Percentiles rank a stretch among this genome's conserved stretches.
Evolutionary conservation across 1,140 invertebrate genomes (phyloP).

Genomic region (Laodelphax striatellus): DNA sequence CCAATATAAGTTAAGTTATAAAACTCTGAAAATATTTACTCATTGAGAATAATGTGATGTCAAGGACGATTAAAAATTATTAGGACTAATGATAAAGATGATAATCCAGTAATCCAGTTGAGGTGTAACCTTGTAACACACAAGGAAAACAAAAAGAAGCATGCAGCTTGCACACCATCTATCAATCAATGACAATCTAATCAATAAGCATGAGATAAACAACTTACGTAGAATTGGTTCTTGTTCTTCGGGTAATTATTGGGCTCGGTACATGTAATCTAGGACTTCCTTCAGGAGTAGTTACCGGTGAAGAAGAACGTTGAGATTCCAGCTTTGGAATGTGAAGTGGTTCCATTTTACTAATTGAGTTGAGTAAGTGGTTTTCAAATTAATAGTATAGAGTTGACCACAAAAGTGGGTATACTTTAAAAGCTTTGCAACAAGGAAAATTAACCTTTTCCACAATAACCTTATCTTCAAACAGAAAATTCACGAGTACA

Average conservation of each 20-base stretch:
- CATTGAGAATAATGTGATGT: too few relatives aligned
- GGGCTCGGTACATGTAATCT: conserved; percentile 57
- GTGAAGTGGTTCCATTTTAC: not conserved
- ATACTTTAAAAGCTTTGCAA: too few relatives aligned
- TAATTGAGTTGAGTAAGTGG: too few relatives aligned
- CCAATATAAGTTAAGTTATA: too few relatives aligned
- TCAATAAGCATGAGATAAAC: not conserved
- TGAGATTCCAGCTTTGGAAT: not conserved
- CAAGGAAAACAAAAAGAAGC: not conserved
- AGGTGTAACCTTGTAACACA: not conserved
- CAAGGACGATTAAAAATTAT: not conserved
- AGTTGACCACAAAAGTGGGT: too few relatives aligned
- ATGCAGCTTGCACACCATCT: conserved; percentile 1
- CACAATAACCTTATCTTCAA: too few relatives aligned
- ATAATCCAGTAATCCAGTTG: not conserved
- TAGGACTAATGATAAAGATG: not conserved
- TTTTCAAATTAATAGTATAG: too few relatives aligned
- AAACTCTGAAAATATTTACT: too few relatives aligned
- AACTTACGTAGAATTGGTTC: conserved; percentile 66
- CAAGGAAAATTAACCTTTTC: too few relatives aligned
- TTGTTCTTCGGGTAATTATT: conserved; percentile 60
- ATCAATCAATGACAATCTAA: conserved; percentile 7
- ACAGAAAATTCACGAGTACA: too few relatives aligned
- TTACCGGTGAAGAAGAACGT: not conserved
- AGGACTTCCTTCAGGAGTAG: conserved; percentile 22